phyloP scores from a whole-genome alignment of 2,113 vertebrate species.

The Pelmatolapia mariae region DNA sequence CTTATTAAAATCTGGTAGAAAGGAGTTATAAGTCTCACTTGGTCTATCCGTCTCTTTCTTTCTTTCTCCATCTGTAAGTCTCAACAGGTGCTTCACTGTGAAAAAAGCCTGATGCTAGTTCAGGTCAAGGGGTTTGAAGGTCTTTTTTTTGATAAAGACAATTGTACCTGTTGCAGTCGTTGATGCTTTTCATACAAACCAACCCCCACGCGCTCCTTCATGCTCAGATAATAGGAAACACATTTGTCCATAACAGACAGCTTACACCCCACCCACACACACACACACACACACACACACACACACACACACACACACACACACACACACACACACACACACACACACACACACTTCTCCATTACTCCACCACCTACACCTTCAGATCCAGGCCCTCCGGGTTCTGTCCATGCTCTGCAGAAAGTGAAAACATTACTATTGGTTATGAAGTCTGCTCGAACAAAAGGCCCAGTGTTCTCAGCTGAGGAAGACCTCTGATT shows the following conservation, averaged over 20 bases:
- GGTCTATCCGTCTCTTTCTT: slow-evolving; percentile 33
- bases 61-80: slow-evolving; percentile 40
- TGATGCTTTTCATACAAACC: slow-evolving; percentile 25
- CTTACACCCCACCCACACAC: neutral
- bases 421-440: slow-evolving; percentile 35
- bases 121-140: slow-evolving; percentile 38
- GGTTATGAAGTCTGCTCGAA: slow-evolving; percentile 29
- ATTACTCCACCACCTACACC: slow-evolving; percentile 19
- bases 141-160: slow-evolving; percentile 1
- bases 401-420: neutral
- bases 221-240: slow-evolving; percentile 56
- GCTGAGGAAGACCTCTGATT: slow-evolving; percentile 16
- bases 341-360: neutral
- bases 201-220: neutral
- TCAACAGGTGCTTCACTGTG: slow-evolving; percentile 44
- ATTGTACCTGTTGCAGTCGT: neutral
- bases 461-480: slow-evolving; percentile 49
- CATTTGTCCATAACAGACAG: slow-evolving; percentile 33
- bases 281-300: neutral
- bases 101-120: slow-evolving; percentile 1
- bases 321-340: neutral
- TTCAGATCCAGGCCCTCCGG: neutral
- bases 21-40: slow-evolving; percentile 43
- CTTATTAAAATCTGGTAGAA: slow-evolving; percentile 50
- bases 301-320: neutral